phyloP scores from a whole-genome alignment of 2,888 invertebrate genomes.

The Pseudanteris insignis region DNA sequence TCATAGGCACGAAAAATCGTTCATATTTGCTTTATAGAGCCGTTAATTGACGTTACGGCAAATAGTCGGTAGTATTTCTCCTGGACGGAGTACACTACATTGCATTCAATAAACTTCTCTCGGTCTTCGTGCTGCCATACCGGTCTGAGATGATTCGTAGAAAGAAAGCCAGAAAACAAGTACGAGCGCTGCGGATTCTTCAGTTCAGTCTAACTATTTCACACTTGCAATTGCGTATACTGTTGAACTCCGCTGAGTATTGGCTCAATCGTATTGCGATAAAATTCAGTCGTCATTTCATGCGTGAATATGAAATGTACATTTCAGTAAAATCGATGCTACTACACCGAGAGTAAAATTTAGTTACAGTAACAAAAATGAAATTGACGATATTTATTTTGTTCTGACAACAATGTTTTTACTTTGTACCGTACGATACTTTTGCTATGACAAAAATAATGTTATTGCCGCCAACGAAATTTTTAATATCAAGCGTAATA shows the following conservation, averaged over 20 bases:
- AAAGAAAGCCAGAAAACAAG: slow-evolving; percentile 37
- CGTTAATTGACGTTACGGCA: slow-evolving; percentile 26
- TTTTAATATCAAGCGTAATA: no score
- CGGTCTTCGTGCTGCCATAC: slow-evolving; percentile 32
- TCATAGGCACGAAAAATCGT: slow-evolving; percentile 15
- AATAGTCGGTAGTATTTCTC: slow-evolving; percentile 11
- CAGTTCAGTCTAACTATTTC: slow-evolving; percentile 27
- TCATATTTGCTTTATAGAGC: slow-evolving; percentile 29
- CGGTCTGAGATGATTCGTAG: slow-evolving; percentile 35
- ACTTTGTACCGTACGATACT: no score
- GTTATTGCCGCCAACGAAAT: no score
- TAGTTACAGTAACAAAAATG: no score
- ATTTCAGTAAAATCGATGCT: no score
- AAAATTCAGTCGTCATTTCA: no score
- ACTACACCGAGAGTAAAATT: no score
- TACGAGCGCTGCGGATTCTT: slow-evolving; percentile 18
- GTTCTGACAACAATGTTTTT: no score
- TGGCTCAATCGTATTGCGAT: no score
- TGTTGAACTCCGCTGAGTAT: neutral
- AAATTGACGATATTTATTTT: no score
- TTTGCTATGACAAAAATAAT: no score
- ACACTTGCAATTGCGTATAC: slow-evolving; percentile 31
- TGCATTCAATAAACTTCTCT: slow-evolving; percentile 12
- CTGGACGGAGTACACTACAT: slow-evolving; percentile 11
- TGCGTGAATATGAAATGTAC: no score